Percentiles rank a stretch among this genome's conserved stretches.
Conservation (phyloP, 2,797 vertebrate species). For the Propithecus perrieri region DNA sequence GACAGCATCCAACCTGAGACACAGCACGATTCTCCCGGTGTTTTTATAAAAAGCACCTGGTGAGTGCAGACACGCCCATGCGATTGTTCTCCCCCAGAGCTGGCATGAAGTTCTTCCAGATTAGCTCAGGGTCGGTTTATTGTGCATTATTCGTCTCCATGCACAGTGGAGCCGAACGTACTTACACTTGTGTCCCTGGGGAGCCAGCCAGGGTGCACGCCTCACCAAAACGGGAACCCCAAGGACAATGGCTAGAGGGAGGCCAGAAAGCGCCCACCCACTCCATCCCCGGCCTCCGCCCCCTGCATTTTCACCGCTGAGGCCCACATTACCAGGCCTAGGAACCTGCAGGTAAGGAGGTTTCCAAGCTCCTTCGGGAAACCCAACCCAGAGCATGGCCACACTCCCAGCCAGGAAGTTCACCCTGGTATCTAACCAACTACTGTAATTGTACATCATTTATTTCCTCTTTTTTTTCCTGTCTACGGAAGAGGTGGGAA, state of each 20-base stretch:
- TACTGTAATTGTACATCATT: neutral
- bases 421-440: conserved; percentile 32
- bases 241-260: conserved; percentile 21
- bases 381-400: neutral
- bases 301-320: neutral
- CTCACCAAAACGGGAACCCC: neutral
- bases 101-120: neutral
- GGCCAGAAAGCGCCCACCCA: neutral
- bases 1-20: neutral
- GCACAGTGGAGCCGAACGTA: neutral
- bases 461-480: neutral
- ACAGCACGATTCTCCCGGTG: neutral
- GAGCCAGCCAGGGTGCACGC: neutral
- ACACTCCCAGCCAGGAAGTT: conserved; percentile 40
- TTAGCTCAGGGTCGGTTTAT: neutral
- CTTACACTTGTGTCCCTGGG: neutral
- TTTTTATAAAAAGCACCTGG: conserved; percentile 54
- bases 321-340: neutral
- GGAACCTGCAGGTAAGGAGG: neutral
- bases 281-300: neutral
- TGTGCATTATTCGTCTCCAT: neutral
- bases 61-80: neutral
- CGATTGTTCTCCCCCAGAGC: conserved; percentile 17
- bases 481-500: conserved; percentile 47
- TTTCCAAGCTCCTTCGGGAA: neutral